Conservation (phyloP, 1,140 invertebrate species). For the Parapsyche elsis region DNA sequence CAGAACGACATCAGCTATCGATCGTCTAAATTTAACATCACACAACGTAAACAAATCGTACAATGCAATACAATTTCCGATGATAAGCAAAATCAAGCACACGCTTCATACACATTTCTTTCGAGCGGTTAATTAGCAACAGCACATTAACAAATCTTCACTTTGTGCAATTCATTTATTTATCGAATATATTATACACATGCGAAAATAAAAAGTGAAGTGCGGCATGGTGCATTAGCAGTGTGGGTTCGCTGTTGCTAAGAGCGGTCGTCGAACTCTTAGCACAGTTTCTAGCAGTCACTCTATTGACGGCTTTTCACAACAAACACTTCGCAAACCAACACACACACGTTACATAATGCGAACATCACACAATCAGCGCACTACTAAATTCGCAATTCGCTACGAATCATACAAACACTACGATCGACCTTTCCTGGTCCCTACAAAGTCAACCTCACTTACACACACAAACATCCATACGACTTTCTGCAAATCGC, state of each 20-base stretch:
- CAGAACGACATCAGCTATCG: no score
- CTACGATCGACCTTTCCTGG: background rate
- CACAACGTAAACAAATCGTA: no score
- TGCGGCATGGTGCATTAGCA: background rate
- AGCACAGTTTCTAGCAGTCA: slow-evolving; percentile 30
- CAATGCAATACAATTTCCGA: no score
- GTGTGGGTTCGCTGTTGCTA: background rate
- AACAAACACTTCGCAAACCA: slow-evolving; percentile 14
- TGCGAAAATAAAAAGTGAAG: background rate
- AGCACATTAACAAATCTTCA: background rate
- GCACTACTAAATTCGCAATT: background rate
- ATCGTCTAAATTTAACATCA: no score
- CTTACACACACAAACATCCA: no score
- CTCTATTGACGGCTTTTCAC: slow-evolving; percentile 31
- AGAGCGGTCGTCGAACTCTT: slow-evolving; percentile 25
- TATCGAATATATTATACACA: background rate
- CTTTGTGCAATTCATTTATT: background rate
- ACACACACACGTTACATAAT: background rate
- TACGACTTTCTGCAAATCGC: no score
- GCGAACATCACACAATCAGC: background rate
- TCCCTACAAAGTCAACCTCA: no score
- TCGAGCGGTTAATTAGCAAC: background rate
- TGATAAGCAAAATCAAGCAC: no score
- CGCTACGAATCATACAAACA: background rate
- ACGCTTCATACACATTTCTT: no score